Evolutionary conservation across 2,888 invertebrate species (phyloP).

Genomic region (Lasioglossum oenotherae): DNA sequence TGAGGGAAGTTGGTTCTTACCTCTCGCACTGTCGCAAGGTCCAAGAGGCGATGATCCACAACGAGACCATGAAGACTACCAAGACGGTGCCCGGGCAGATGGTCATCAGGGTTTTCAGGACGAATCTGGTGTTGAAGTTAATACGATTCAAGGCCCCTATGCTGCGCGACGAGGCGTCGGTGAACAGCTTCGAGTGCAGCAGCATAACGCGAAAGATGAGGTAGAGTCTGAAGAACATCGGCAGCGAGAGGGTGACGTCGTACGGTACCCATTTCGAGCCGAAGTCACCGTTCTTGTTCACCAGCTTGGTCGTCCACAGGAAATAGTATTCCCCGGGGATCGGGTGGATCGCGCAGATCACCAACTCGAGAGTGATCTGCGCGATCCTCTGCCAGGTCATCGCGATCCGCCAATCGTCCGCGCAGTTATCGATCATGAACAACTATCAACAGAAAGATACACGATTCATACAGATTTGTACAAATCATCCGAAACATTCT

Average conservation of each 20-base stretch:
- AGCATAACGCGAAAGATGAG: slow-evolving; percentile 99
- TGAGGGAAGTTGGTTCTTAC: slow-evolving; percentile 85
- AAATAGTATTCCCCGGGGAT: slow-evolving; percentile 98
- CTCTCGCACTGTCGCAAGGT: slow-evolving; percentile 99
- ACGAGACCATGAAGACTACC: slow-evolving; percentile 99
- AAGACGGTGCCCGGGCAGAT: slow-evolving; percentile 99
- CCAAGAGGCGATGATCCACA: slow-evolving; percentile 99
- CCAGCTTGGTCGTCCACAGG: slow-evolving; percentile 97
- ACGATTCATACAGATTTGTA: too few relatives aligned
- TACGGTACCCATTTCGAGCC: slow-evolving; percentile 92
- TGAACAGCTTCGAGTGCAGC: slow-evolving; percentile 99
- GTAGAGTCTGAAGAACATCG: slow-evolving; percentile 99
- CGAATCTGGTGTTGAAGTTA: slow-evolving; percentile 99
- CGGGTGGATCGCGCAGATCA: slow-evolving; percentile 99
- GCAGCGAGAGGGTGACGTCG: slow-evolving; percentile 98
- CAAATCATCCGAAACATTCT: too few relatives aligned
- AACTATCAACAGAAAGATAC: slow-evolving; percentile 88
- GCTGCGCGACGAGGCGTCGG: slow-evolving; percentile 99
- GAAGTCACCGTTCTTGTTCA: slow-evolving; percentile 91
- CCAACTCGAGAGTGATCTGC: slow-evolving; percentile 95
- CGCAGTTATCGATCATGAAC: slow-evolving; percentile 99
- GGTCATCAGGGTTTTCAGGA: slow-evolving; percentile 99
- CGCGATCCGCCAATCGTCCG: slow-evolving; percentile 99
- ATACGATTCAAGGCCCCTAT: slow-evolving; percentile 99
- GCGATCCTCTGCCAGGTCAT: slow-evolving; percentile 99